Percentiles rank a stretch among this genome's conserved stretches.
Evolutionary conservation across 2,888 invertebrate genomes (phyloP).

Genomic region (Pristionchus fissidentatus): DNA sequence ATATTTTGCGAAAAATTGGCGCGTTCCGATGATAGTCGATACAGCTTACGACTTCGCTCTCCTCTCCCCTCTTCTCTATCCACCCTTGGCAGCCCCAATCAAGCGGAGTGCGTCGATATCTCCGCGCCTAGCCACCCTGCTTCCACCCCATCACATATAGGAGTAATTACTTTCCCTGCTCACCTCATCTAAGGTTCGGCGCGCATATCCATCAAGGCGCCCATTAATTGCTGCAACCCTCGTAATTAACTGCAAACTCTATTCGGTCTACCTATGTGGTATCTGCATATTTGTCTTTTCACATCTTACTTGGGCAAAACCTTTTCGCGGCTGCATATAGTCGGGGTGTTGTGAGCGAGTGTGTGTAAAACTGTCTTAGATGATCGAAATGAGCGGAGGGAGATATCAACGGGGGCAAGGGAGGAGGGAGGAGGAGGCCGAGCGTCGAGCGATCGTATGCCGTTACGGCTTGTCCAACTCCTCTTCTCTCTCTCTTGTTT

Average conservation of each 20-base stretch:
- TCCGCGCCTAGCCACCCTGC: neutral
- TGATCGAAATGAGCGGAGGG: constrained; percentile 1
- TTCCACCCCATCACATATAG: constrained; percentile 24
- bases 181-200: neutral
- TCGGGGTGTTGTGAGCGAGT: no score
- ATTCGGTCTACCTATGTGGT: no score
- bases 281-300: no score
- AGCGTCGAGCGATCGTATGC: constrained; percentile 24
- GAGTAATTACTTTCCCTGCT: constrained; percentile 17
- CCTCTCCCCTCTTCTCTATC: neutral
- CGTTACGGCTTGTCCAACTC: constrained; percentile 26
- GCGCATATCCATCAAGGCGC: neutral
- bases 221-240: no score
- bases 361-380: constrained; percentile 37
- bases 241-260: no score
- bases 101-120: neutral
- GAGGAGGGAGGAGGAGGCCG: neutral
- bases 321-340: neutral
- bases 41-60: neutral
- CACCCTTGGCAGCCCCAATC: neutral
- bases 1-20: no score
- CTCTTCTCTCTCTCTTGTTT: no score
- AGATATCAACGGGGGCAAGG: neutral
- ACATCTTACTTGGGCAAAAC: no score
- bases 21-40: no score